Conservation (phyloP, 2,888 invertebrate species). For the Automeris io region DNA sequence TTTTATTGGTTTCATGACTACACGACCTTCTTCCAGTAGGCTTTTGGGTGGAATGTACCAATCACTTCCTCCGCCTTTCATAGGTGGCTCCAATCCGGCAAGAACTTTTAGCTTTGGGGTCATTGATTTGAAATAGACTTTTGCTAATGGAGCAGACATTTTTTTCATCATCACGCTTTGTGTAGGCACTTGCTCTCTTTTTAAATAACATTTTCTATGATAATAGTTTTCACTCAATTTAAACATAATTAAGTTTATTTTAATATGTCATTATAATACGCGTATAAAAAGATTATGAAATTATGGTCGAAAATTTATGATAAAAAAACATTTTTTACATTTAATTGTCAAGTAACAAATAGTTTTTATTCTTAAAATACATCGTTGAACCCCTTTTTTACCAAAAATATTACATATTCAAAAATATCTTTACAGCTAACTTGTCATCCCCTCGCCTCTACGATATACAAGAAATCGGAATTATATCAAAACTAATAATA, state of each 20-base stretch:
- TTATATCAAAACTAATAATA: too few species aligned
- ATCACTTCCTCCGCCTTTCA: conserved; percentile 56
- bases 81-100: conserved; percentile 55
- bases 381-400: conserved; percentile 34
- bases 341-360: neutral
- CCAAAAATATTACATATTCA: conserved; percentile 67
- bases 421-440: too few species aligned
- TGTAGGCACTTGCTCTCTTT: conserved; percentile 54
- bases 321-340: neutral
- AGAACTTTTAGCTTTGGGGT: conserved; percentile 42
- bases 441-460: too few species aligned
- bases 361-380: neutral
- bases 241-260: conserved; percentile 24
- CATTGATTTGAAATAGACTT: conserved; percentile 62
- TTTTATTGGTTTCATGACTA: conserved; percentile 46
- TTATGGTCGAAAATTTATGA: neutral
- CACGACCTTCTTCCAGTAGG: conserved; percentile 38
- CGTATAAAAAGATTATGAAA: too few species aligned
- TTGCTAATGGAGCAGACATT: conserved; percentile 50
- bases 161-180: conserved; percentile 50
- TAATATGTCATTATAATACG: too few species aligned
- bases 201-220: conserved; percentile 48
- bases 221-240: conserved; percentile 48
- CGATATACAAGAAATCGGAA: too few species aligned
- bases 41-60: conserved; percentile 57